Base-by-base conservation (phyloP, 2,797 vertebrate genomes). In the Lemur catta region DNA sequence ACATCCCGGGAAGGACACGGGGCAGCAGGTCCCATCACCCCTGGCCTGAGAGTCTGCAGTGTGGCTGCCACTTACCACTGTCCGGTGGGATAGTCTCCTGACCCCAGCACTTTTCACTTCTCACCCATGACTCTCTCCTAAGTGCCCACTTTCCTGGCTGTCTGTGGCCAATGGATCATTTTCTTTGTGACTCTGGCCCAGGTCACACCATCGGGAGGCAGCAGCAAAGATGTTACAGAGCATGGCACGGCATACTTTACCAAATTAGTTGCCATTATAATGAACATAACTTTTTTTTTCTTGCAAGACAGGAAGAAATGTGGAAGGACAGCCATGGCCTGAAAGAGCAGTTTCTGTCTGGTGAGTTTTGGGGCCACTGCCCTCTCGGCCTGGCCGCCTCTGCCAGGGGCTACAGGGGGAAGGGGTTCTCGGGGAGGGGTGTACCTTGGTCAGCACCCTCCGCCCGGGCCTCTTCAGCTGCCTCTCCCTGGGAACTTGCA, bases 51-150 rank as follows among this genome's bases (percentile, higher is more conserved):
- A 28, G 11, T n/a, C 17, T n/a, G 63, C 17, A 17, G 17, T 18
- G 33, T n/a, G 33, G 63, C 33, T n/a, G 63, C 63, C 24, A 4
- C 57, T 26, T 59, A 4, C 24, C 57, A 59, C 57, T 22, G 65
- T 35, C n/a, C 4, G 9, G 65, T 4, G 13, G 65, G n/a, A 22
- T 4, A 69, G n/a, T 35, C 18, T 35, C 65, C n/a, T 38, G 18
- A 10, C 18, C 2, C 18, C 9, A 4, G 17, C 9, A 20, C 65
- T 69, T 38, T 28, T 69, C n/a, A 69, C 63, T 38, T 20, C 55
- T 17, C 43, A 26, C 6, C 26, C 41, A 6, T 1, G 0, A 33
- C 6, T 24, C 65, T 38, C 9, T n/a, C 46, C 1, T 5, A 3
- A 13, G 28, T 18, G 46, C 10, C 57, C 52, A 15, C 26, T 50